Evolutionary conservation across 2,888 invertebrate genomes (phyloP).

Genomic region (Alsophila aescularia): DNA sequence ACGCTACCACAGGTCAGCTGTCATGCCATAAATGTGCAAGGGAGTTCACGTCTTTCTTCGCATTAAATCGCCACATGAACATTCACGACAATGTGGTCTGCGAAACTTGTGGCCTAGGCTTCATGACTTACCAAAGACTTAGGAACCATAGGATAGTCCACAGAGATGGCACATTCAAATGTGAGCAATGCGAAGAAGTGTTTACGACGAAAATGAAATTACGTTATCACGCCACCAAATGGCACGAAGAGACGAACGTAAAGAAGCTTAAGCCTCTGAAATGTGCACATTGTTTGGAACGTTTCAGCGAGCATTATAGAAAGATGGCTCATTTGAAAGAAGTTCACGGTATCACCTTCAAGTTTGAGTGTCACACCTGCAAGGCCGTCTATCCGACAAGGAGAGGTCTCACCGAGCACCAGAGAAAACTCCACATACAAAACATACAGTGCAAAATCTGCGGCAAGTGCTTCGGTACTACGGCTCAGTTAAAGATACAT

Average conservation of each 20-base stretch:
- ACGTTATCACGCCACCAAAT: slow-evolving; percentile 67
- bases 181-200: slow-evolving; percentile 66
- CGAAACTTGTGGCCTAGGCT: slow-evolving; percentile 73
- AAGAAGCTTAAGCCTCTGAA: slow-evolving; percentile 70
- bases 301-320: slow-evolving; percentile 72
- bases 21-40: not conserved
- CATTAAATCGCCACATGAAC: not conserved
- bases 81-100: slow-evolving; percentile 63
- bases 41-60: not conserved
- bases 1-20: not conserved
- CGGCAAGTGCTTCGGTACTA: slow-evolving; percentile 70
- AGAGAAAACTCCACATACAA: slow-evolving; percentile 69
- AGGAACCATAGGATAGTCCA: slow-evolving; percentile 73
- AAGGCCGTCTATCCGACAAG: slow-evolving; percentile 64
- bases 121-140: slow-evolving; percentile 71
- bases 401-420: slow-evolving; percentile 70
- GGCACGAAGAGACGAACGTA: slow-evolving; percentile 63
- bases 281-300: slow-evolving; percentile 73
- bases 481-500: slow-evolving; percentile 69
- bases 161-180: slow-evolving; percentile 68
- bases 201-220: slow-evolving; percentile 72
- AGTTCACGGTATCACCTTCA: slow-evolving; percentile 68
- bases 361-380: slow-evolving; percentile 67
- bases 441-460: slow-evolving; percentile 72
- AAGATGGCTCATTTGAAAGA: slow-evolving; percentile 75